Percentiles rank a stretch among this genome's conserved stretches.
These are phyloP conservation scores for Aradophagus sp. DNA, from an alignment of 1,140 invertebrate genomes.

Conservation along the genomic window DNA sequence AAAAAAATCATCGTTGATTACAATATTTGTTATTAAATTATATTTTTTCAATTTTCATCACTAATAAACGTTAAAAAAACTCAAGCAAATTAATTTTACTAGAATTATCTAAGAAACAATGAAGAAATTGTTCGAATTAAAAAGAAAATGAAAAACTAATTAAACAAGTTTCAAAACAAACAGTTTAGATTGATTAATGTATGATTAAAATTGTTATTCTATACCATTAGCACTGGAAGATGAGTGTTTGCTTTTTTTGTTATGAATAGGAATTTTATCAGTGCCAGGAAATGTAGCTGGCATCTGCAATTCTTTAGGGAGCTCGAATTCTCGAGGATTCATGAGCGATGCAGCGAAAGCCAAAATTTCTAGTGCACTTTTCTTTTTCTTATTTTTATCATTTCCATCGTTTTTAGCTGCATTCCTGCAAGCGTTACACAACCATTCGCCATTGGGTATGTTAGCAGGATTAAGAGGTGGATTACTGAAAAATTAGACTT, in stretches of 20 bases:
- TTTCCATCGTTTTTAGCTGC: slow-evolving; percentile 67
- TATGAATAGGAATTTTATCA: slow-evolving; percentile 77
- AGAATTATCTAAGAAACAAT: slow-evolving; percentile 1
- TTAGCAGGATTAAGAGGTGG: slow-evolving; percentile 91
- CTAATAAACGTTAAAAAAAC: too few relatives aligned
- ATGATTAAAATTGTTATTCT: too few relatives aligned
- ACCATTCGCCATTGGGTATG: slow-evolving; percentile 92
- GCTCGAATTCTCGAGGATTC: slow-evolving; percentile 92
- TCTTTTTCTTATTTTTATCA: slow-evolving; percentile 73
- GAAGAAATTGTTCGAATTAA: neutral
- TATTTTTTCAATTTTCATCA: too few relatives aligned
- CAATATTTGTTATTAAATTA: slow-evolving; percentile 5
- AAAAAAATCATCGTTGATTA: too few relatives aligned
- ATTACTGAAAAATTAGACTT: slow-evolving; percentile 78
- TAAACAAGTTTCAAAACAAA: too few relatives aligned
- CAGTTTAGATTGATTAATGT: too few relatives aligned
- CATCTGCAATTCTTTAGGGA: slow-evolving; percentile 86
- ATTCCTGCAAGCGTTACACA: slow-evolving; percentile 86
- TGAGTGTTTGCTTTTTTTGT: slow-evolving; percentile 66
- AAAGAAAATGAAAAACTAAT: too few relatives aligned
- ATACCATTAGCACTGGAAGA: slow-evolving; percentile 63
- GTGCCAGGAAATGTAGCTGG: slow-evolving; percentile 88
- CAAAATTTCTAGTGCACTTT: slow-evolving; percentile 82
- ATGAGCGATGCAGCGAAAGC: slow-evolving; percentile 86
- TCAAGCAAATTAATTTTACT: too few relatives aligned